phyloP scores from a whole-genome alignment of 2,888 invertebrate genomes.

The Agriopis marginaria region DNA sequence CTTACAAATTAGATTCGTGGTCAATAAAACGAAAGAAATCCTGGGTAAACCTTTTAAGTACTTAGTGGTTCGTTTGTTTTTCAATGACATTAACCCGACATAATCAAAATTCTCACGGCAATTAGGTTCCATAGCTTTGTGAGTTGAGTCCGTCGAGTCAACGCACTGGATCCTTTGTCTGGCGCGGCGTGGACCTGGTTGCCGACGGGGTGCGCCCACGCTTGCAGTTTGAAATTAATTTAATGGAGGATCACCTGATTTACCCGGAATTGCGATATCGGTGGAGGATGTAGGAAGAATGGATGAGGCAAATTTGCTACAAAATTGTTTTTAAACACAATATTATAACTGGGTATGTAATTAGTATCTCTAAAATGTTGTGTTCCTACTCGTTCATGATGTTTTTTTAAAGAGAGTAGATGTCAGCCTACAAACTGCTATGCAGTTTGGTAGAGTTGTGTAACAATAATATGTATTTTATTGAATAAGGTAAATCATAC shows the following conservation, averaged over 20 bases:
- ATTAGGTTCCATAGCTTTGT: constrained; percentile 1
- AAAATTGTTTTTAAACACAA: background rate
- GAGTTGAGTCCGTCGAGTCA: constrained; percentile 42
- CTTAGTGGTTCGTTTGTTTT: background rate
- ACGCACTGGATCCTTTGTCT: constrained; percentile 50
- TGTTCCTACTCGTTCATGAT: no score
- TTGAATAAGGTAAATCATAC: no score
- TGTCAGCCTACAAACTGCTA: no score
- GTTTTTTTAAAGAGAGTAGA: no score
- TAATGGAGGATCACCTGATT: constrained; percentile 49
- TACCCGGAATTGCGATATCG: constrained; percentile 41
- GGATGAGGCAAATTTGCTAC: constrained; percentile 20
- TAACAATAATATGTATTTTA: no score
- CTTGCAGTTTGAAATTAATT: constrained; percentile 46
- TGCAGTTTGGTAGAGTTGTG: no score
- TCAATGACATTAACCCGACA: background rate
- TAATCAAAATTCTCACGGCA: constrained; percentile 23
- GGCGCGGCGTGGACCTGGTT: constrained; percentile 20
- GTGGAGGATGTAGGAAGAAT: constrained; percentile 7
- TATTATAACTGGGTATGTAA: no score
- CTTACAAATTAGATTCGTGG: no score
- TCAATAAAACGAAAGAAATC: no score
- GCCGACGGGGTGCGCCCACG: constrained; percentile 31
- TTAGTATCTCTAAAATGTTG: no score
- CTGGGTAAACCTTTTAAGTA: no score